These are phyloP conservation scores for Caenorhabditis wallacei DNA, from an alignment of 2,888 invertebrate species.

Conservation along the genomic window DNA sequence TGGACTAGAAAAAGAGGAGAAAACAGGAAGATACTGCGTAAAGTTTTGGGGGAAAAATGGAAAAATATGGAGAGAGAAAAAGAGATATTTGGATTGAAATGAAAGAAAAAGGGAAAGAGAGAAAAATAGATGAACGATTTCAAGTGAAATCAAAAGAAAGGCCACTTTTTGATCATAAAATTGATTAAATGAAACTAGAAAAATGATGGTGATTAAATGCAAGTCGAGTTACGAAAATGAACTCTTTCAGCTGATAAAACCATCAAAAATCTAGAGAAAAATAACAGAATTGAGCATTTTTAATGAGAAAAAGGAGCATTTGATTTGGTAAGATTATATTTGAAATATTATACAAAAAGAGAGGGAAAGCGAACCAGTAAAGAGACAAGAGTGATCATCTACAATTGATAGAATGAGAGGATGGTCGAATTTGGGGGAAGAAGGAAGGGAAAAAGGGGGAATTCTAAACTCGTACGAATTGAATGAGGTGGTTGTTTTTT, in stretches of 20 bases:
- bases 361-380: conserved; percentile 41
- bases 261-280: conserved; percentile 34
- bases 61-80: not conserved
- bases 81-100: conserved; percentile 30
- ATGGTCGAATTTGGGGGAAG: conserved; percentile 19
- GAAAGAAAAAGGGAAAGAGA: conserved; percentile 28
- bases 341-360: conserved; percentile 8
- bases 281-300: conserved; percentile 41
- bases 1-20: conserved; percentile 1
- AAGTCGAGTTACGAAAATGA: conserved; percentile 53
- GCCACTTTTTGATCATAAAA: conserved; percentile 44
- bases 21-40: no score
- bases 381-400: conserved; percentile 55
- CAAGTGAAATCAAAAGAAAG: conserved; percentile 58
- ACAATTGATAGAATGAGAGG: conserved; percentile 30
- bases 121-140: conserved; percentile 41
- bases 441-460: not conserved
- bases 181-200: conserved; percentile 20
- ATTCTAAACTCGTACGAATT: conserved; percentile 54
- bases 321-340: conserved; percentile 16
- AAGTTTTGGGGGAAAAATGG: not conserved
- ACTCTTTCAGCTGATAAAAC: conserved; percentile 47
- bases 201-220: conserved; percentile 31
- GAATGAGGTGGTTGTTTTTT: conserved; percentile 58
- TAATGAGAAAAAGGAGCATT: conserved; percentile 30